phyloP scores from a whole-genome alignment of 2,888 invertebrate genomes.

The Coecobrya sp. region DNA sequence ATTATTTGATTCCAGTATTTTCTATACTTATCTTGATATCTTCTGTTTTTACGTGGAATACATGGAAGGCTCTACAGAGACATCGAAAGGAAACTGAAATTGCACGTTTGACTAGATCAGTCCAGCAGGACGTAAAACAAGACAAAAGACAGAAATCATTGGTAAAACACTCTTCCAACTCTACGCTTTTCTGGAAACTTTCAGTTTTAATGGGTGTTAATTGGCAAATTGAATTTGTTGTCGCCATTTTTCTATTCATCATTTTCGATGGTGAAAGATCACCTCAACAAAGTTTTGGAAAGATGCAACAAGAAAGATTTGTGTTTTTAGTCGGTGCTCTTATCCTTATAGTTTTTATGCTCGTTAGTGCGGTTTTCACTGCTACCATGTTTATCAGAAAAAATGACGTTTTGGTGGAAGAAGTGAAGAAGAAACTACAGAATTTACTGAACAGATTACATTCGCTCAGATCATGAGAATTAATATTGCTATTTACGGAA shows the following conservation, averaged over 20 bases:
- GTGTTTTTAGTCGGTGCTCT: neutral
- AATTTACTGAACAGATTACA: neutral
- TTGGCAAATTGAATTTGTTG: conserved; percentile 53
- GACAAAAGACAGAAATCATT: neutral
- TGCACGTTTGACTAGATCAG: neutral
- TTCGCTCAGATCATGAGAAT: neutral
- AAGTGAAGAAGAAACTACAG: neutral
- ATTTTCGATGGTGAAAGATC: neutral
- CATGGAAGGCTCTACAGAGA: neutral
- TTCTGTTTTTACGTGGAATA: neutral
- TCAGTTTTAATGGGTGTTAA: conserved; percentile 59
- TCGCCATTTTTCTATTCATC: neutral
- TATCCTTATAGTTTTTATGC: conserved; percentile 10
- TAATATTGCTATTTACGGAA: neutral
- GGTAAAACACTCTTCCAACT: neutral
- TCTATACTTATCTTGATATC: neutral
- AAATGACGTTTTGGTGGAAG: neutral
- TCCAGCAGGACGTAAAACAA: neutral
- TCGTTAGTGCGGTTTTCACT: neutral
- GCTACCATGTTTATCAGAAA: neutral
- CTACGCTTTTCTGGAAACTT: conserved; percentile 50
- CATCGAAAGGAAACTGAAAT: conserved; percentile 15
- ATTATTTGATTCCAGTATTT: conserved; percentile 46
- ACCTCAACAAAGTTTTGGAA: neutral
- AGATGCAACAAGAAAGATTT: neutral